Base-by-base conservation (phyloP, 1,140 invertebrate species). In the Ceratina japonica region DNA sequence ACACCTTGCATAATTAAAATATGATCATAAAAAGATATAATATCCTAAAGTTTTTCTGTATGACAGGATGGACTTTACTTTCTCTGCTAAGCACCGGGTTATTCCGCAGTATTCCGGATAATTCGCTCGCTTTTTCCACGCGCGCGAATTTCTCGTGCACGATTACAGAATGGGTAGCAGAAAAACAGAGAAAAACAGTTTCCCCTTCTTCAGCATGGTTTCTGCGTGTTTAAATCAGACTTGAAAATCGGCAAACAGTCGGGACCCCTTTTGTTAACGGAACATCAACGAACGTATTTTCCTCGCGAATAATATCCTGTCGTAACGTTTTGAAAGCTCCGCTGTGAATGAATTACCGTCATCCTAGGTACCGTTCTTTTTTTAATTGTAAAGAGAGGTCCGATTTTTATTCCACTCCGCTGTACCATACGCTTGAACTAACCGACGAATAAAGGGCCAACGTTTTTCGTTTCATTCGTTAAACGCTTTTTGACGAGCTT, bases 141-240 rank as follows among this genome's bases (percentile, higher is more conserved):
- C 20, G 49, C 16, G 52, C 16, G n/a, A 18, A 54, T 56, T 74
- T 63, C 61, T 37, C n/a, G 27, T 58, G n/a, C 4, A 31, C 27
- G 27, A 24, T 12, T 1, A 5, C 3, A 27, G 1, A 31, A n/a
- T 31, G 27, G 27, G 27, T 31, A 31, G 27, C 27, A 51, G 24
- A 54, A 54, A 7, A 16, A 20, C n/a, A 18, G 59, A 20, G 52
- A 20, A n/a, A n/a, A 58, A 58, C n/a, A 7, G 27, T 31, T 31
- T 58, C 24, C 31, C 27, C 27, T n/a, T 31, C 27, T 31, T 31
- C 3, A 8, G 3, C 58, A 15, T 2, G 1, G n/a, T 31, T 37
- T 37, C 37, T 72, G 1, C 27, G 44, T 27, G 27, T 62, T 72
- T 72, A 51, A 51, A 72, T 62, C 51, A 10, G 3, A 27, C 31